Evolutionary conservation across 2,888 invertebrate genomes (phyloP).

Genomic region (Acanthosepion lycidas): DNA sequence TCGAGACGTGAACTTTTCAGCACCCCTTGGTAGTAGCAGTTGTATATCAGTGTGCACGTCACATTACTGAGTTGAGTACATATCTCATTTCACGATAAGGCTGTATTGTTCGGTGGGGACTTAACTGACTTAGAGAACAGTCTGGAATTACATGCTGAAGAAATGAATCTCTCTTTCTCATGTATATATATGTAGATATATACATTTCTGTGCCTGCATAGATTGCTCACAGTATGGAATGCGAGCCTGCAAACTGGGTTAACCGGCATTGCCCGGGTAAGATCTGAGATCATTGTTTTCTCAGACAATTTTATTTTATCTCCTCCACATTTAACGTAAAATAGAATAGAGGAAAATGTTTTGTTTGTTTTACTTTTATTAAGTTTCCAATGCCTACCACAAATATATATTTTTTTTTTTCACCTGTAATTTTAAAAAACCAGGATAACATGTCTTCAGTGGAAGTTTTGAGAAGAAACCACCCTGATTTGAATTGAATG

Average conservation of each 20-base stretch:
- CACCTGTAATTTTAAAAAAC: too few relatives aligned
- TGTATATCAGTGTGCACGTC: background rate
- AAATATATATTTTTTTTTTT: too few relatives aligned
- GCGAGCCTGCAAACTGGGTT: background rate
- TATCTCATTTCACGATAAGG: background rate
- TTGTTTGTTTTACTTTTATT: too few relatives aligned
- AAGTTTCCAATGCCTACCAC: too few relatives aligned
- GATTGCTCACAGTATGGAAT: background rate
- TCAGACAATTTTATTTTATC: background rate
- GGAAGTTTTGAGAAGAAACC: too few relatives aligned
- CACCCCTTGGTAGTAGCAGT: background rate
- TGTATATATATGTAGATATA: background rate
- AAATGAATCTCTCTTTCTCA: background rate
- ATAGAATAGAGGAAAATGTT: too few relatives aligned
- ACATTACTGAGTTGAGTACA: background rate
- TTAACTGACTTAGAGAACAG: conserved; percentile 14
- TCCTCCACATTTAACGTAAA: background rate
- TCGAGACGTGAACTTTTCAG: too few relatives aligned
- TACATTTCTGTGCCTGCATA: background rate
- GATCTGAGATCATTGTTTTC: background rate
- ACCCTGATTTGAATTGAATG: too few relatives aligned
- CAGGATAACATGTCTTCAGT: too few relatives aligned
- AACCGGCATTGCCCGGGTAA: background rate
- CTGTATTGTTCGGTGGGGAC: conserved; percentile 17
- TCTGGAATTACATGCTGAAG: conserved; percentile 23